Evolutionary conservation across 1,140 invertebrate species (phyloP).

Genomic region (Zaprionus taronus): DNA sequence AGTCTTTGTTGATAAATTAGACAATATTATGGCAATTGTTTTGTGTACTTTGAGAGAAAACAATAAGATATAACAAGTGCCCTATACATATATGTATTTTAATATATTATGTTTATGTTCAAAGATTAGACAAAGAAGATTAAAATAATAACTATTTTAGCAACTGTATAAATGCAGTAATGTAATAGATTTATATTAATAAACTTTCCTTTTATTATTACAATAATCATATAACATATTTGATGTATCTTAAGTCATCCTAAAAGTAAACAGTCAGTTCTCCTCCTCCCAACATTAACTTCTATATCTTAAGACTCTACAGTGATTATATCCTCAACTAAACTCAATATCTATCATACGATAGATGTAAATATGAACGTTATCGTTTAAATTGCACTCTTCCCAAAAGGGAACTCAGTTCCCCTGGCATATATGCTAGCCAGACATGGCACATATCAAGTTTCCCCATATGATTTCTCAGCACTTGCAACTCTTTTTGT

Average conservation of each 20-base stretch:
- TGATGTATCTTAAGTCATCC: too few species aligned
- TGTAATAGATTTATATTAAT: too few species aligned
- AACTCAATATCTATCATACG: neutral
- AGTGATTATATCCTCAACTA: neutral
- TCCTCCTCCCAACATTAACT: neutral
- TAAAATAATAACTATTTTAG: too few species aligned
- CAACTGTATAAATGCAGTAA: too few species aligned
- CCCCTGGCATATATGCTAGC: neutral
- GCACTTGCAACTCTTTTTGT: slow-evolving; percentile 31
- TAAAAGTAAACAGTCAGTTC: neutral
- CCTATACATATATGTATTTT: too few species aligned
- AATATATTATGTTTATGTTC: too few species aligned
- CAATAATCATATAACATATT: too few species aligned
- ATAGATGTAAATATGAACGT: neutral
- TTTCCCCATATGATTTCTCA: slow-evolving; percentile 17
- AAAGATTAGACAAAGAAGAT: too few species aligned
- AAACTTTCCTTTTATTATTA: too few species aligned
- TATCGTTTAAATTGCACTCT: neutral
- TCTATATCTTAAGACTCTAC: neutral
- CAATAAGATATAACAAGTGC: neutral
- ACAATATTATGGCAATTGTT: neutral
- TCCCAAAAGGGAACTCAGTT: neutral
- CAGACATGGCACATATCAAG: slow-evolving; percentile 19
- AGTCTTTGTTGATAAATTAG: neutral
- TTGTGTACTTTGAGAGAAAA: neutral